Conservation (phyloP, 2,797 vertebrate genomes). For the Pelochelys cantorii region DNA sequence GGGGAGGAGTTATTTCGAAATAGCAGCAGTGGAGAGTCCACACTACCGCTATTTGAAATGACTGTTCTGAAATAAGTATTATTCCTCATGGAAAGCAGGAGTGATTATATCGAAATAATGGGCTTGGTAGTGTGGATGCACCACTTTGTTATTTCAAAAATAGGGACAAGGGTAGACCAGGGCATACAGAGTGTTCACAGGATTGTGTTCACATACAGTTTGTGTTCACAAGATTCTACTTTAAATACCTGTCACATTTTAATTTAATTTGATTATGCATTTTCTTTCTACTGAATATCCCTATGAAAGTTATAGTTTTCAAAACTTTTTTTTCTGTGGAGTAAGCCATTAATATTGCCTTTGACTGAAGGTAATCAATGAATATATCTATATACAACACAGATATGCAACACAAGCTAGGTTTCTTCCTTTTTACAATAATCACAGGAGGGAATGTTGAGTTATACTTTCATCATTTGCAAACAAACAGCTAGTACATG, state of each 20-base stretch:
- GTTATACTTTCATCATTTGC: not conserved
- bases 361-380: not conserved
- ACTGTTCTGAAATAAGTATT: too few relatives aligned
- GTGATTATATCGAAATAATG: too few relatives aligned
- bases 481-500: not conserved
- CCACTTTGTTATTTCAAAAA: too few relatives aligned
- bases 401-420: not conserved
- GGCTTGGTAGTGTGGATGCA: too few relatives aligned
- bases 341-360: not conserved
- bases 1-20: too few relatives aligned
- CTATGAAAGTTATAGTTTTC: not conserved
- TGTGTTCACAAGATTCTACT: slow-evolving; percentile 13
- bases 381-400: accelerated
- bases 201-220: not conserved
- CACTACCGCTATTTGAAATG: too few relatives aligned
- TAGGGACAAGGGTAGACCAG: too few relatives aligned
- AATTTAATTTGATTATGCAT: not conserved
- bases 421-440: not conserved
- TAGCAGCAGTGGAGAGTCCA: too few relatives aligned
- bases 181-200: not conserved
- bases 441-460: not conserved
- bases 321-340: not conserved
- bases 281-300: not conserved
- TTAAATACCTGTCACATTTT: not conserved
- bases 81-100: too few relatives aligned